Percentiles rank a stretch among this genome's conserved stretches.
Conservation (phyloP, 1,140 invertebrate genomes). For the Metopolophium dirhodum region DNA sequence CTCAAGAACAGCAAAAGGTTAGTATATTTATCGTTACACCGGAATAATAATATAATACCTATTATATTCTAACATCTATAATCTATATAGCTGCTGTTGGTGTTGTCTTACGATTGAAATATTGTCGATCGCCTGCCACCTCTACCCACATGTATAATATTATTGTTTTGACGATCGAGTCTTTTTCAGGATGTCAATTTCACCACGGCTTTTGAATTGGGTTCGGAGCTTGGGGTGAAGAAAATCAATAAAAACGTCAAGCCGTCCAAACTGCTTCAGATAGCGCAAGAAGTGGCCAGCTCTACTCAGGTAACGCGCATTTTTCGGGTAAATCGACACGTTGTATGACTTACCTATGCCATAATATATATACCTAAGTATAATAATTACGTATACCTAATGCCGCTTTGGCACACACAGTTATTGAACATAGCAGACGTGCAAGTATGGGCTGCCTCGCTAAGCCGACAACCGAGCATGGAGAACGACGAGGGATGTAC, state of each 20-base stretch:
- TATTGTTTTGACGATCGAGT: too few relatives aligned
- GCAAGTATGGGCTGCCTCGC: slow-evolving; percentile 69
- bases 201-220: slow-evolving; percentile 81
- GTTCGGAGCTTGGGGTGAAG: slow-evolving; percentile 62
- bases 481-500: slow-evolving; percentile 61
- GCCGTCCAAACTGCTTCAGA: slow-evolving; percentile 61
- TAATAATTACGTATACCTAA: neutral
- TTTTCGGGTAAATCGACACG: neutral
- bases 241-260: slow-evolving; percentile 53
- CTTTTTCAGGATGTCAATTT: slow-evolving; percentile 66
- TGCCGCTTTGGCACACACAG: slow-evolving; percentile 9
- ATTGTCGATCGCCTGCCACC: neutral
- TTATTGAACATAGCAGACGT: slow-evolving; percentile 78
- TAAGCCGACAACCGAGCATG: slow-evolving; percentile 60
- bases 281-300: slow-evolving; percentile 81
- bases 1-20: slow-evolving; percentile 40
- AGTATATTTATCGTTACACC: neutral
- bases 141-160: too few relatives aligned
- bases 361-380: neutral
- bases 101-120: neutral
- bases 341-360: too few relatives aligned
- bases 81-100: too few relatives aligned
- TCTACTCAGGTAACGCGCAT: slow-evolving; percentile 69
- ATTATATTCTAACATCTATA: too few relatives aligned
- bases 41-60: neutral